Evolutionary conservation across 1,140 invertebrate genomes (phyloP).

Genomic region (Ganaspis sp.): DNA sequence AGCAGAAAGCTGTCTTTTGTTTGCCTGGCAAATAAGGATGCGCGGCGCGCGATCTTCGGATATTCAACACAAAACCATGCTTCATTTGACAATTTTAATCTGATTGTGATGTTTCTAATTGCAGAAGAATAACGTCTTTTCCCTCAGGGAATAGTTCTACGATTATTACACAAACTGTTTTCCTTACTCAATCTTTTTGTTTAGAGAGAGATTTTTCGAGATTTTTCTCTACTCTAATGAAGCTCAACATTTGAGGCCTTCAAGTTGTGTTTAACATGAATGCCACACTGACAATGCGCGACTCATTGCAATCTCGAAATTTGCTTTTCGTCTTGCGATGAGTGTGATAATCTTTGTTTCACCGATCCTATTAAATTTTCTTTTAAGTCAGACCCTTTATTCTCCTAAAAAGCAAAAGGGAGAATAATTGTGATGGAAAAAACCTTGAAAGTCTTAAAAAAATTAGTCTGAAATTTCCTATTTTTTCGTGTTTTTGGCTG

Average conservation of each 20-base stretch:
- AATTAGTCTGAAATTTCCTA: not conserved
- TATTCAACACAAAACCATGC: slow-evolving; percentile 27
- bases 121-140: slow-evolving; percentile 27
- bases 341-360: slow-evolving; percentile 45
- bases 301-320: slow-evolving; percentile 54
- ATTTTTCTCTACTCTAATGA: slow-evolving; percentile 40
- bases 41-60: slow-evolving; percentile 51
- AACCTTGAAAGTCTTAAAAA: not conserved
- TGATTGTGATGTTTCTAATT: slow-evolving; percentile 26
- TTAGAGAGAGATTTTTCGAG: slow-evolving; percentile 4
- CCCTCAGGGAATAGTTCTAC: slow-evolving; percentile 15
- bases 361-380: slow-evolving; percentile 54
- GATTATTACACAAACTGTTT: not conserved
- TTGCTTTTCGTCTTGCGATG: slow-evolving; percentile 49
- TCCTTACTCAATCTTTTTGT: not conserved
- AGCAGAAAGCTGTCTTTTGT: slow-evolving; percentile 68
- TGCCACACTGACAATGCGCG: slow-evolving; percentile 52
- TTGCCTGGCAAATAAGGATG: slow-evolving; percentile 51
- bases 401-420: not conserved
- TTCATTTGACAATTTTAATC: slow-evolving; percentile 24
- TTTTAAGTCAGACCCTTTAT: not conserved
- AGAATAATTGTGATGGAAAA: too few relatives aligned
- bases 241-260: slow-evolving; percentile 42
- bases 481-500: not conserved
- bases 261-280: slow-evolving; percentile 39